A percentile compares a stretch with the other conserved stretches of the same genome.
Evolutionary conservation across 1,140 invertebrate genomes (phyloP).

Genomic region (Holcopasites calliopsidis): DNA sequence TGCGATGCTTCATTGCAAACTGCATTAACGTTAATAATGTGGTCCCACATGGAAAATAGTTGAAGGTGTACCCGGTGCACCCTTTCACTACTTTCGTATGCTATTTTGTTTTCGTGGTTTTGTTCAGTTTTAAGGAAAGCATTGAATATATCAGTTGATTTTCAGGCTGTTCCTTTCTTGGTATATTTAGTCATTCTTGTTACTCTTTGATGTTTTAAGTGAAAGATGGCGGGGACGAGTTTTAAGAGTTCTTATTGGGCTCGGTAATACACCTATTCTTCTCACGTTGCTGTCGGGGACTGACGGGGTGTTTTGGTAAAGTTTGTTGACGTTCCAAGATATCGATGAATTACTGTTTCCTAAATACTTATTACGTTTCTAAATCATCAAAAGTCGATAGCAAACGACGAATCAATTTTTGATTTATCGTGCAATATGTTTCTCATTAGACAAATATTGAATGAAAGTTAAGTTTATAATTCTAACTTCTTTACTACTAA

Average conservation of each 20-base stretch:
- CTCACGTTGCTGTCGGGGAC: neutral
- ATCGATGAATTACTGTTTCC: neutral
- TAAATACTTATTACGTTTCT: neutral
- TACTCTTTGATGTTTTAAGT: neutral
- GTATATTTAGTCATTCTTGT: too few species aligned
- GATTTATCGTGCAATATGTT: too few species aligned
- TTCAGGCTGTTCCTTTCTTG: too few species aligned
- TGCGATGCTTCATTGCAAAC: conserved; percentile 17
- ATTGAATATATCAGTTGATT: too few species aligned
- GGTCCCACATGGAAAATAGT: neutral
- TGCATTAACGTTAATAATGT: conserved; percentile 49
- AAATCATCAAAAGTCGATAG: too few species aligned
- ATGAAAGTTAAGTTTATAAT: too few species aligned
- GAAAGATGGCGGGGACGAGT: neutral
- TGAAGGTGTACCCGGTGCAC: neutral
- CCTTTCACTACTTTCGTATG: neutral
- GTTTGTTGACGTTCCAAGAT: neutral
- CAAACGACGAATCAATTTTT: too few species aligned
- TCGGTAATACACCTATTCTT: neutral
- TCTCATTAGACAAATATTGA: too few species aligned
- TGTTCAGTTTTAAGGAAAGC: neutral
- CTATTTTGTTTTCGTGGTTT: neutral
- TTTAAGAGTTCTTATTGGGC: neutral
- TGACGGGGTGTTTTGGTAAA: neutral
- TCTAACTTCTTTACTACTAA: too few species aligned